Percentiles rank a stretch among this genome's conserved stretches.
Evolutionary conservation across 2,113 vertebrate genomes (phyloP).

Genomic region (Cathartes aura): DNA sequence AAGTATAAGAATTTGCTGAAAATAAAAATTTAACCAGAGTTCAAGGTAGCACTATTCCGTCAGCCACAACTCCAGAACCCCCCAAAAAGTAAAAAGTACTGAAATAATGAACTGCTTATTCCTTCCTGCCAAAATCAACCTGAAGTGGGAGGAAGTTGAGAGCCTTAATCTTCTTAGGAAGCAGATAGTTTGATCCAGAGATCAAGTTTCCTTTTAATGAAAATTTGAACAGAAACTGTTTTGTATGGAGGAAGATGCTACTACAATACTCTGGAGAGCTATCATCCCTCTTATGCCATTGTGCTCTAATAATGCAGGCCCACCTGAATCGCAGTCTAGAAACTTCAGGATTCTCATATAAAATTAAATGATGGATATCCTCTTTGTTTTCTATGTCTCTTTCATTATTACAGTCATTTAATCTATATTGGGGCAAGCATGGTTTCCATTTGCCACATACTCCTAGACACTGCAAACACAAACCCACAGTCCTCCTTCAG

Average conservation of each 20-base stretch:
- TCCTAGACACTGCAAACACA: neutral
- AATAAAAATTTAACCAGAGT: neutral
- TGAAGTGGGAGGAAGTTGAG: neutral
- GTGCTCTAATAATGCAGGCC: neutral
- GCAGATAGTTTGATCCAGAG: neutral
- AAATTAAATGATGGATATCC: neutral
- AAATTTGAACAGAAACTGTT: slow-evolving; percentile 12
- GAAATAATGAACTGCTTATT: slow-evolving; percentile 6
- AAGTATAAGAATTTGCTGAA: neutral
- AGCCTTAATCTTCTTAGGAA: neutral
- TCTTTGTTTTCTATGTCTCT: neutral
- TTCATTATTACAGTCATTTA: neutral
- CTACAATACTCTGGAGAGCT: neutral
- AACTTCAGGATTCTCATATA: neutral
- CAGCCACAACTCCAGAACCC: neutral
- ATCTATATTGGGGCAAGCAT: neutral
- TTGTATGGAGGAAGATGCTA: neutral
- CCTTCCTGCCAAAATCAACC: neutral
- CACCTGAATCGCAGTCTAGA: neutral
- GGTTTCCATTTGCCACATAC: neutral
- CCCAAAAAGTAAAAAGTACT: neutral
- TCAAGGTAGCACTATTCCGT: neutral
- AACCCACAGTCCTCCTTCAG: neutral
- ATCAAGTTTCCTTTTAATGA: neutral
- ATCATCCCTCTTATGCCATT: neutral